Evolutionary conservation across 2,888 invertebrate species (phyloP).

Genomic region (Anorthoa munda): DNA sequence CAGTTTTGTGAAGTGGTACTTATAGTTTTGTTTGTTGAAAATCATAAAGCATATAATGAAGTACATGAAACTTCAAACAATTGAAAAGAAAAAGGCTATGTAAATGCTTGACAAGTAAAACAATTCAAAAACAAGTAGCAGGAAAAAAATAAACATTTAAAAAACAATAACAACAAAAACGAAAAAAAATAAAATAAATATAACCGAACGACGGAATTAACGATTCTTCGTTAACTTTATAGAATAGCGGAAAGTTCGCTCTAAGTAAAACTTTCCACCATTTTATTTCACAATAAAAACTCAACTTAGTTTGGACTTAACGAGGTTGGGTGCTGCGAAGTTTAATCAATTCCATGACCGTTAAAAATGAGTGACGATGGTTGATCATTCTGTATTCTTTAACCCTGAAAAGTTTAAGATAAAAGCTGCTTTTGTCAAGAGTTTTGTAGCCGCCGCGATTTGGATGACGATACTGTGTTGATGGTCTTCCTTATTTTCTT

Average conservation of each 20-base stretch:
- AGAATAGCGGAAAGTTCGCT: constrained; percentile 65
- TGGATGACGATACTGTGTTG: constrained; percentile 15
- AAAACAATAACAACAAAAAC: constrained; percentile 49
- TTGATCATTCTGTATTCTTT: constrained; percentile 59
- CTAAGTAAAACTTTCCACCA: constrained; percentile 66
- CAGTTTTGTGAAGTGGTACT: constrained; percentile 14
- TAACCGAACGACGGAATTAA: constrained; percentile 72
- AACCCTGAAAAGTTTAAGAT: constrained; percentile 57
- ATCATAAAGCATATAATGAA: constrained; percentile 1
- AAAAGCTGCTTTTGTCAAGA: constrained; percentile 44
- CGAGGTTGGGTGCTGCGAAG: constrained; percentile 68
- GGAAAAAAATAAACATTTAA: constrained; percentile 15
- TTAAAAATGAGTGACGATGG: constrained; percentile 69
- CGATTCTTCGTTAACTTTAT: constrained; percentile 68
- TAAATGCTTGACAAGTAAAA: not conserved
- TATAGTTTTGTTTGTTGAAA: not conserved
- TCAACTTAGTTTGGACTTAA: constrained; percentile 68
- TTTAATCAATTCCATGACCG: constrained; percentile 70
- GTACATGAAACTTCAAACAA: not conserved
- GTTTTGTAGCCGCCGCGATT: constrained; percentile 35
- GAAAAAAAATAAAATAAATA: constrained; percentile 65
- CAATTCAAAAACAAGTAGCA: not conserved
- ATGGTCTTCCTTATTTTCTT: not conserved
- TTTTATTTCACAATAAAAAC: constrained; percentile 76
- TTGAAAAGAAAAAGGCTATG: not conserved